phyloP scores from a whole-genome alignment of 2,113 vertebrate species.

The Ptilonorhynchus violaceus region DNA sequence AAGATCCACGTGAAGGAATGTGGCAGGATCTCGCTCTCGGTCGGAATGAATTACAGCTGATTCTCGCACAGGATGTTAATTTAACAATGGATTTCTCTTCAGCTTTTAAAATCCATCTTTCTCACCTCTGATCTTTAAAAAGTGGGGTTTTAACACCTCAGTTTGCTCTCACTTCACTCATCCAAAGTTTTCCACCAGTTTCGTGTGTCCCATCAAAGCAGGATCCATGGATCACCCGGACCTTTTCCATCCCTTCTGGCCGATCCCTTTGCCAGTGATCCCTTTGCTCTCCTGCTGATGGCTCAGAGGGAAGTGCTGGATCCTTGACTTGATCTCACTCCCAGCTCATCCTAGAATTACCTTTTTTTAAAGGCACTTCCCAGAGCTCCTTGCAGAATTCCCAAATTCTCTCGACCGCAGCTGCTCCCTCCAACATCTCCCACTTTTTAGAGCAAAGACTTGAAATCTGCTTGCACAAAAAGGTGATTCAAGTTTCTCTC shows the following conservation, averaged over 20 bases:
- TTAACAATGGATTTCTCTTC: background rate
- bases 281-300: background rate
- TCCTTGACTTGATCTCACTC: background rate
- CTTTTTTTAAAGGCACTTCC: background rate
- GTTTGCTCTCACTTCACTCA: background rate
- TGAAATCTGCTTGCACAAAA: background rate
- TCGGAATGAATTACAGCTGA: background rate
- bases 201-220: background rate
- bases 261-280: background rate
- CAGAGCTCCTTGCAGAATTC: background rate
- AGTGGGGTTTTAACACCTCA: background rate
- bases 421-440: background rate
- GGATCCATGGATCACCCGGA: background rate
- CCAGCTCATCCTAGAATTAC: background rate
- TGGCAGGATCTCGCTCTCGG: background rate
- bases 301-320: background rate
- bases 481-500: background rate
- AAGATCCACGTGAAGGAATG: background rate
- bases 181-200: background rate
- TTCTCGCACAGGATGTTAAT: background rate
- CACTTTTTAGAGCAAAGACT: background rate
- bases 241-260: background rate
- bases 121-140: background rate
- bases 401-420: background rate
- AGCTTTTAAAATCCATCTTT: background rate